Conservation (phyloP, 2,797 vertebrate genomes). For the Anisognathus igniventris region DNA sequence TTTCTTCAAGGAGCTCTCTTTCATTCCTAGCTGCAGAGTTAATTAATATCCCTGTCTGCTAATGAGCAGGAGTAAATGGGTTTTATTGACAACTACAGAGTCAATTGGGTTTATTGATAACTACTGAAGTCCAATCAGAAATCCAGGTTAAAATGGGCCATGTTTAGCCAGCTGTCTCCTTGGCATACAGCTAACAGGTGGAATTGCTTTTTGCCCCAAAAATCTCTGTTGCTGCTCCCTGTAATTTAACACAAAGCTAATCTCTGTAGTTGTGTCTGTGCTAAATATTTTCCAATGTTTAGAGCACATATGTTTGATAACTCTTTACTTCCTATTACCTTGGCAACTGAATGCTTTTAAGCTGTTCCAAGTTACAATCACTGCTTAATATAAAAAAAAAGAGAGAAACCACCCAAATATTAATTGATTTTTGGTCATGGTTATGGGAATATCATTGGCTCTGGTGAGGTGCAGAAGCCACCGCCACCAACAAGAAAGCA, state of each 20-base stretch:
- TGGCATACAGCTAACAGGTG: background rate
- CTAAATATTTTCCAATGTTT: background rate
- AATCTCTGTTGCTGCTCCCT: background rate
- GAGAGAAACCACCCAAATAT: background rate
- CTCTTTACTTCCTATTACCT: background rate
- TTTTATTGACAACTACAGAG: background rate
- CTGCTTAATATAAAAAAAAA: slow-evolving; percentile 3
- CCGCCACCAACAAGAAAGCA: background rate
- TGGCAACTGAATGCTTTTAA: slow-evolving; percentile 10
- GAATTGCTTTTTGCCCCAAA: background rate
- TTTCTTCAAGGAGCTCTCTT: background rate
- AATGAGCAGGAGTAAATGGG: background rate
- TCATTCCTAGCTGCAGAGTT: background rate
- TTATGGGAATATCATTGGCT: background rate
- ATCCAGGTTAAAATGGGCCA: background rate
- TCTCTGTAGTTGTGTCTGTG: background rate
- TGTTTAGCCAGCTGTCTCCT: background rate
- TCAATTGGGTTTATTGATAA: slow-evolving; percentile 1
- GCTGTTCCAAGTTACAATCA: background rate
- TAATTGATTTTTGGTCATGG: background rate
- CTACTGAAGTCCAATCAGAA: background rate
- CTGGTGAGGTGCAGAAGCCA: background rate
- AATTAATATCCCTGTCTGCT: slow-evolving; percentile 27
- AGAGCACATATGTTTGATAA: background rate
- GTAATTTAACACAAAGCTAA: background rate